A percentile compares a stretch with the other conserved stretches of the same genome.
phyloP scores from a whole-genome alignment of 2,888 invertebrate species.

The Meteorus colon region DNA sequence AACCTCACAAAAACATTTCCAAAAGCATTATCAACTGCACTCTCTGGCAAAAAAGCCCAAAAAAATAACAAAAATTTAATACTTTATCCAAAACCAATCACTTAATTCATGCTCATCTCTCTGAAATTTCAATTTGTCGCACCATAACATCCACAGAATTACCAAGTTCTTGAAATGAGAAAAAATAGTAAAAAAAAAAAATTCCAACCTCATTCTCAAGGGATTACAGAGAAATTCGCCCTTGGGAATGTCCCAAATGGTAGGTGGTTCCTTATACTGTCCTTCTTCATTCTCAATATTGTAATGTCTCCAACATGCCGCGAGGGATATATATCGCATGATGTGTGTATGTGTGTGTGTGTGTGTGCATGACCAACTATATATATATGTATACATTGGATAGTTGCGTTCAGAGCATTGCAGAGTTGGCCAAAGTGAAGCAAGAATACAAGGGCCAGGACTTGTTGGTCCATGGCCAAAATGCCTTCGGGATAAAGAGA shows the following conservation, averaged over 20 bases:
- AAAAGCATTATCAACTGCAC: no score
- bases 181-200: background rate
- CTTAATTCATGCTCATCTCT: no score
- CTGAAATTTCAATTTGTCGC: background rate
- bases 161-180: background rate
- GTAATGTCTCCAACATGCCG: constrained; percentile 23
- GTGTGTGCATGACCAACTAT: background rate
- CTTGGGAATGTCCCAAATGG: constrained; percentile 4
- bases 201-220: constrained; percentile 7
- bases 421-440: constrained; percentile 14
- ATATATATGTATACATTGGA: background rate
- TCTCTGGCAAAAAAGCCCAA: no score
- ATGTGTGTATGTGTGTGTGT: background rate
- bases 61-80: no score
- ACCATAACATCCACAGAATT: background rate
- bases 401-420: constrained; percentile 10
- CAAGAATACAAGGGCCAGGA: constrained; percentile 1
- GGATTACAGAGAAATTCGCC: constrained; percentile 1
- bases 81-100: no score
- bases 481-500: constrained; percentile 22
- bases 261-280: constrained; percentile 7
- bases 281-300: constrained; percentile 17
- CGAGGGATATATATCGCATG: background rate
- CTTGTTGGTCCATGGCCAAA: constrained; percentile 16
- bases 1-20: no score